These are phyloP conservation scores for Halcyon leucocephala DNA, from an alignment of 2,797 vertebrate species.

Conservation along the genomic window DNA sequence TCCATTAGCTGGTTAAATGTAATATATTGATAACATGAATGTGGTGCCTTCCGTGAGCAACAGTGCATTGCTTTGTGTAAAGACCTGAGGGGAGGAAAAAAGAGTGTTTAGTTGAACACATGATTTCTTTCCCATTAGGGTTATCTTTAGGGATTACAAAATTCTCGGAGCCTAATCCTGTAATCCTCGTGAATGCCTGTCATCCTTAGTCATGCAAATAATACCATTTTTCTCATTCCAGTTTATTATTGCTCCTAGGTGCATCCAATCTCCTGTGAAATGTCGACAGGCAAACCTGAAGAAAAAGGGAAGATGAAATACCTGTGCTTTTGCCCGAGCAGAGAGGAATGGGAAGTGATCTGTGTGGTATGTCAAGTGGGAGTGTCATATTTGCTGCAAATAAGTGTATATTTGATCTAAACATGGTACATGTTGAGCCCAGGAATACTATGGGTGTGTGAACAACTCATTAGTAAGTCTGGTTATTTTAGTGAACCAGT, in stretches of 20 bases:
- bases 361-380: not conserved
- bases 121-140: not conserved
- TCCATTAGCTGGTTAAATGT: fast-evolving
- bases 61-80: fast-evolving
- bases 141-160: not conserved
- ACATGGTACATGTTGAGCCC: too few species aligned
- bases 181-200: not conserved
- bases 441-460: fast-evolving
- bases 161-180: not conserved
- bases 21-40: fast-evolving
- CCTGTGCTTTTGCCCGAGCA: not conserved
- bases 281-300: not conserved
- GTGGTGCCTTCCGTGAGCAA: fast-evolving
- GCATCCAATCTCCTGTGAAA: not conserved
- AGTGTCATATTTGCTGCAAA: fast-evolving
- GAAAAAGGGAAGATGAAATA: not conserved
- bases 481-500: not conserved
- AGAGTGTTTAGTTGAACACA: fast-evolving
- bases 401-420: fast-evolving
- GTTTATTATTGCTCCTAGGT: not conserved
- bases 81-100: not conserved
- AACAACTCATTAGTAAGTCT: not conserved
- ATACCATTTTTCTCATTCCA: not conserved
- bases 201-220: not conserved
- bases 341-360: not conserved